A percentile compares a stretch with the other conserved stretches of the same genome.
Conservation (phyloP, 1,140 invertebrate genomes). For the Holcopasites calliopsidis region DNA sequence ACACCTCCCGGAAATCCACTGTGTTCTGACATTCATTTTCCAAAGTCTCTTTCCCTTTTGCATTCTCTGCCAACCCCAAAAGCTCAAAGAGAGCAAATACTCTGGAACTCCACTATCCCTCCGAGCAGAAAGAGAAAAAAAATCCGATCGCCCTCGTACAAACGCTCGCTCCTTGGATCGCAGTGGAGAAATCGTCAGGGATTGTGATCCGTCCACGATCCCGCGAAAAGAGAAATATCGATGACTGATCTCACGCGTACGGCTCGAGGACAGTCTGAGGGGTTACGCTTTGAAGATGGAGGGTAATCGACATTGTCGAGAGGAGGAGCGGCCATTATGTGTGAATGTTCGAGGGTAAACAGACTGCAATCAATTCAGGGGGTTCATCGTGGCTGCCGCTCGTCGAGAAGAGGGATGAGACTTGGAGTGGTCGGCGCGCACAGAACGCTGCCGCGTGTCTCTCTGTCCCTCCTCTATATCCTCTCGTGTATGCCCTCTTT, state of each 20-base stretch:
- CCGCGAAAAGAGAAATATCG: constrained; percentile 19
- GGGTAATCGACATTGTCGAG: constrained; percentile 51
- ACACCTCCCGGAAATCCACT: too few species aligned
- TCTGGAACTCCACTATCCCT: too few species aligned
- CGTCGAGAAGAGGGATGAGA: constrained; percentile 57
- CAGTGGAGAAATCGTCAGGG: too few species aligned
- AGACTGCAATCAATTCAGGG: constrained; percentile 71
- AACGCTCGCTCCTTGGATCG: too few species aligned
- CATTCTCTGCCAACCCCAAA: too few species aligned
- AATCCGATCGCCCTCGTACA: too few species aligned
- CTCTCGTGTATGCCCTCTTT: constrained; percentile 18
- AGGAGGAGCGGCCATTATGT: constrained; percentile 57
- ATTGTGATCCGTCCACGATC: too few species aligned
- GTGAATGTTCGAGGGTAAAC: constrained; percentile 65
- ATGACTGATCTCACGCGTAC: constrained; percentile 22
- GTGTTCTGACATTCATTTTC: too few species aligned
- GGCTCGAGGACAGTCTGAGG: constrained; percentile 37
- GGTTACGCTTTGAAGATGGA: constrained; percentile 55
- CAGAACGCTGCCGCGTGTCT: constrained; percentile 38
- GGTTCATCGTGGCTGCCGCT: constrained; percentile 65
- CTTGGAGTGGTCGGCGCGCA: constrained; percentile 63
- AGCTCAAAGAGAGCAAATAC: too few species aligned
- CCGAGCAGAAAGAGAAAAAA: too few species aligned
- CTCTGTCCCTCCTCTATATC: background rate
- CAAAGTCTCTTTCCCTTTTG: too few species aligned